Evolutionary conservation across 2,888 invertebrate species (phyloP), one percentile per base, ranked within the genome.

Genomic region (Drosophila setosimentum): DNA sequence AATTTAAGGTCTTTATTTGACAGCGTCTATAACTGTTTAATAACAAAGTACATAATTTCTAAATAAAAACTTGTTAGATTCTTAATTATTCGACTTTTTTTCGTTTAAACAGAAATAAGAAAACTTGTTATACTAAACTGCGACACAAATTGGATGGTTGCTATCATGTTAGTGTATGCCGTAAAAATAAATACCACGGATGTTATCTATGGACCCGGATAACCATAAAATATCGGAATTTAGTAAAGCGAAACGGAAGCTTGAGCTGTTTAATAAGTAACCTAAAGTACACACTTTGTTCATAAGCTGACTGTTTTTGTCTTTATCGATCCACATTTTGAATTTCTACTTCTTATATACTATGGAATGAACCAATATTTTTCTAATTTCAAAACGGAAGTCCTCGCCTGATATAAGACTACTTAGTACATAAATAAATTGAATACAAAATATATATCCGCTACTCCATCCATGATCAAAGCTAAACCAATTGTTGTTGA

Each of bases 341-440:
- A 58, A 60, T 48, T 45, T 30, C 33, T 37, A 35, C 35, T 60
- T 51, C 76, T 79, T 80, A 77, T 67, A 42, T 57, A 53, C 89
- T 83, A 84, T 89, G 89, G 83, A 89, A 84, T 84, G 89, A 83
- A 76, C 89, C 76, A 89, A 89, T 72, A 55, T 48, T 61, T 42
- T 66, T 45, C 62, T 64, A 64, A 51, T 64, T 75, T 66, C 49
- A 51, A 60, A 75, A 66, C 65, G 48, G 57, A 79, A 69, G 48
- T 40, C 58, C 59, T 53, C 60, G 61, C 53, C 60, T 45, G 53
- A 48, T 49, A 73, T 76, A 73, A 73, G 61, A 58, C 79, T 80
- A 75, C 69, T 80, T 80, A 80, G 75, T 70, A 45, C 57, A 61
- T 77, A 77, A 59, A 64, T 63, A 73, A 74, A 66, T 78, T 75